Conservation (phyloP, 2,888 invertebrate genomes). For the Vanessa cardui region DNA sequence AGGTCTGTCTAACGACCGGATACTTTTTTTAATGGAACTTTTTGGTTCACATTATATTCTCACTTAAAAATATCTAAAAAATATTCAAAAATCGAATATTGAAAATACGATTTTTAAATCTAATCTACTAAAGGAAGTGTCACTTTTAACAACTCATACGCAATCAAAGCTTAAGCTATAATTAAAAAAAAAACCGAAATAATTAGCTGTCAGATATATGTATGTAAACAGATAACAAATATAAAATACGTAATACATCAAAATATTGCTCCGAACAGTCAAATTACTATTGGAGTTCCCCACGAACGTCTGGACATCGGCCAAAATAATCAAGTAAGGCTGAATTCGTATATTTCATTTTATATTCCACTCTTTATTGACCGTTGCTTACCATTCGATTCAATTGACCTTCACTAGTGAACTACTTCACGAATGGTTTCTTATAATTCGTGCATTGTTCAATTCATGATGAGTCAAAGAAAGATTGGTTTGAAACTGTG, state of each 20-base stretch:
- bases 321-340: slow-evolving; percentile 74
- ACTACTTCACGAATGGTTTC: slow-evolving; percentile 48
- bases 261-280: slow-evolving; percentile 54
- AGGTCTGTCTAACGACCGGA: no score
- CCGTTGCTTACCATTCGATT: slow-evolving; percentile 43
- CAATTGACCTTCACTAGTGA: slow-evolving; percentile 60
- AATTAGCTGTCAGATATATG: not conserved
- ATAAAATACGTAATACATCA: slow-evolving; percentile 43
- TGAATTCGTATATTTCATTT: slow-evolving; percentile 60
- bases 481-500: slow-evolving; percentile 30
- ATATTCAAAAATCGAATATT: no score
- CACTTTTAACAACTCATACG: no score
- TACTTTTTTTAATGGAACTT: no score
- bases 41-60: no score
- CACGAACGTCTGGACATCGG: slow-evolving; percentile 63
- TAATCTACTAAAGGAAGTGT: no score
- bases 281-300: slow-evolving; percentile 52
- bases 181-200: not conserved
- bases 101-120: no score
- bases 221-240: slow-evolving; percentile 17
- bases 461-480: slow-evolving; percentile 26
- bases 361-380: slow-evolving; percentile 60
- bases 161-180: not conserved
- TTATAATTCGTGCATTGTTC: slow-evolving; percentile 38
- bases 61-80: no score